phyloP scores from a whole-genome alignment of 2,797 vertebrate genomes.

The Pangasius macronema region DNA sequence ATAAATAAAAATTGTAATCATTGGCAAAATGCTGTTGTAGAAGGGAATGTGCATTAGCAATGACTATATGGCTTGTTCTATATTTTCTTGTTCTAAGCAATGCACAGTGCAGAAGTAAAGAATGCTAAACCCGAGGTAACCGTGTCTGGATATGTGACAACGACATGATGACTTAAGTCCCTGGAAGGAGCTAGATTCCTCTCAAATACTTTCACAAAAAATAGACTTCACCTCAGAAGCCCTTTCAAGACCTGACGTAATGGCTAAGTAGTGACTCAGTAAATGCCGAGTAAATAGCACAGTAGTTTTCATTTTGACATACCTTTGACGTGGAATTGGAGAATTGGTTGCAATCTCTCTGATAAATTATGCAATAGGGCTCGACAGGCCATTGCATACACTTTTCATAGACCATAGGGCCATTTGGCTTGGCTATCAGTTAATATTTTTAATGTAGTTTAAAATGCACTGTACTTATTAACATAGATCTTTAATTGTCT shows the following conservation, averaged over 20 bases:
- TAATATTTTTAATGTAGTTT: not conserved
- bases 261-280: not conserved
- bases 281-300: not conserved
- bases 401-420: not conserved
- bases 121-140: not conserved
- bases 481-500: not conserved
- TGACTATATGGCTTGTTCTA: not conserved
- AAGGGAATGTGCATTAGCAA: not conserved
- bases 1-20: not conserved
- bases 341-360: not conserved
- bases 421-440: not conserved
- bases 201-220: constrained; percentile 8
- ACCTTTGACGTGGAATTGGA: not conserved
- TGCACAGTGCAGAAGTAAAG: not conserved
- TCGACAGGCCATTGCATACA: not conserved
- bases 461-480: not conserved
- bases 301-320: not conserved
- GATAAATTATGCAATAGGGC: not conserved
- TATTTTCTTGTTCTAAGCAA: not conserved
- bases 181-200: not conserved
- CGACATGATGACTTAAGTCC: not conserved
- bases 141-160: not conserved
- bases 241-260: not conserved
- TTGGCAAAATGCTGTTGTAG: not conserved
- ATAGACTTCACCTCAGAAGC: not conserved